Percentiles rank a stretch among this genome's conserved stretches.
These are phyloP conservation scores for Masticophis lateralis DNA, from an alignment of 2,797 vertebrate species.

Conservation along the genomic window DNA sequence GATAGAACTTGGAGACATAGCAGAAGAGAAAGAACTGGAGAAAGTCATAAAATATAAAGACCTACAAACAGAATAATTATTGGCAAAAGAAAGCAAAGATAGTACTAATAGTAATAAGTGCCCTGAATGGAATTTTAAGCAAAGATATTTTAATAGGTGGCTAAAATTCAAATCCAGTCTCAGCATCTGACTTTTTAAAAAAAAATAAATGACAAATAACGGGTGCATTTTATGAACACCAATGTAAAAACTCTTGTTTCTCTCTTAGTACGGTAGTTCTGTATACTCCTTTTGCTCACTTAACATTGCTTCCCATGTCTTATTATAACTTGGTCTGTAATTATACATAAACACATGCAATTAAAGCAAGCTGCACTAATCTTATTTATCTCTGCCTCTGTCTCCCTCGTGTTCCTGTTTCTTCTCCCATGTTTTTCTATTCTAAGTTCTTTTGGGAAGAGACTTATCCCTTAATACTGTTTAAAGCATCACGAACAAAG, in stretches of 20 bases:
- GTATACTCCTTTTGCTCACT: background rate
- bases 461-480: background rate
- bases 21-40: background rate
- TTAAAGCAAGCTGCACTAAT: background rate
- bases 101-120: background rate
- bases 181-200: background rate
- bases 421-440: background rate
- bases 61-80: background rate
- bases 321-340: background rate
- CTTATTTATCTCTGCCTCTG: background rate
- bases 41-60: background rate
- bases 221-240: background rate
- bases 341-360: background rate
- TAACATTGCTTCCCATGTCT: background rate
- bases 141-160: background rate
- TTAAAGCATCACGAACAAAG: background rate
- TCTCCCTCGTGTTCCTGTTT: background rate
- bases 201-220: background rate
- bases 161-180: background rate
- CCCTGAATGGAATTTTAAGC: background rate
- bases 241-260: background rate
- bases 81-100: background rate
- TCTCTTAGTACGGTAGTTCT: background rate
- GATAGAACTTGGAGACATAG: background rate
- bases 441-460: background rate